Conservation (phyloP, 2,797 vertebrate genomes). For the Brachymystax lenok region DNA sequence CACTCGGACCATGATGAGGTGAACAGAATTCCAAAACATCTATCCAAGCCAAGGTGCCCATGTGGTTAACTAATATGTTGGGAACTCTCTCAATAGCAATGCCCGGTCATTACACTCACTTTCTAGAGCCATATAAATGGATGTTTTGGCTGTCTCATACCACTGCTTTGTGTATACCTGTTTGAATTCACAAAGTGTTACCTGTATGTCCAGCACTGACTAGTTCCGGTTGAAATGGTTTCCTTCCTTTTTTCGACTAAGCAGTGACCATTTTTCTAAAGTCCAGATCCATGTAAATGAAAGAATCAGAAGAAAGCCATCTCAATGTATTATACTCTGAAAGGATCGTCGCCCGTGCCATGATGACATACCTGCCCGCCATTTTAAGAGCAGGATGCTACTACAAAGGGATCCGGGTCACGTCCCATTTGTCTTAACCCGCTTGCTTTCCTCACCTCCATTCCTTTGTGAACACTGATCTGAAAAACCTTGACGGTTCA, state of each 20-base stretch:
- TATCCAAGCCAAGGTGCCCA: neutral
- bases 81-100: neutral
- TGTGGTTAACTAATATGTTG: too few species aligned
- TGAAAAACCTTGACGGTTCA: neutral
- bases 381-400: constrained; percentile 51
- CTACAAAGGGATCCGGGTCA: constrained; percentile 9
- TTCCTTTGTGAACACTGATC: neutral
- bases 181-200: constrained; percentile 4
- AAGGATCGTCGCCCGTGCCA: neutral
- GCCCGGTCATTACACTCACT: neutral
- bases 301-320: constrained; percentile 32
- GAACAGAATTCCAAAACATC: neutral
- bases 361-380: constrained; percentile 15
- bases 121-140: neutral
- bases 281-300: neutral
- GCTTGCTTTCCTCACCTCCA: neutral
- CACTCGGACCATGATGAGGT: neutral
- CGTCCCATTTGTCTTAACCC: neutral
- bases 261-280: constrained; percentile 19
- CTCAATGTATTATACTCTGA: constrained; percentile 6
- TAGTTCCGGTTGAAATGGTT: constrained; percentile 47
- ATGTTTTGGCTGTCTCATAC: neutral
- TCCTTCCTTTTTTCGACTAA: constrained; percentile 56
- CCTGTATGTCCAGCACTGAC: constrained; percentile 34
- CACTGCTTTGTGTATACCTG: constrained; percentile 20